Conservation (phyloP, 1,140 invertebrate genomes). For the Bombus affinis region DNA sequence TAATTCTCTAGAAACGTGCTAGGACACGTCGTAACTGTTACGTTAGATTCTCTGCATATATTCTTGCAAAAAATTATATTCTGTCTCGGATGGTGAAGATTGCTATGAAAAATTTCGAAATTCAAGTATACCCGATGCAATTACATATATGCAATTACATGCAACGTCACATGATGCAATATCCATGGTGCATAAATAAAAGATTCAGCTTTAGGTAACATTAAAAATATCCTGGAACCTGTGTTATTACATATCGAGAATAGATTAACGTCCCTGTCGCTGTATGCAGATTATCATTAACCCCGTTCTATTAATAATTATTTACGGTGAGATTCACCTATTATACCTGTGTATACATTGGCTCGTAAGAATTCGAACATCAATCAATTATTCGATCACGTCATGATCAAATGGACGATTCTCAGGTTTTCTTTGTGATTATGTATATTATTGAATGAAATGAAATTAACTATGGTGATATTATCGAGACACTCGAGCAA, state of each 20-base stretch:
- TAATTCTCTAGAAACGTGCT: neutral
- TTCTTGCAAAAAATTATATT: neutral
- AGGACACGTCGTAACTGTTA: too few species aligned
- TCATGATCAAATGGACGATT: neutral
- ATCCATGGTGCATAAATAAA: neutral
- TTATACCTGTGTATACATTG: neutral
- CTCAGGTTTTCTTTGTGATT: neutral
- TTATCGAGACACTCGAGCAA: conserved; percentile 6
- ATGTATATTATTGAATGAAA: neutral
- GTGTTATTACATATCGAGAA: neutral
- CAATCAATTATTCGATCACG: neutral
- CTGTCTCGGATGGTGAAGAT: neutral
- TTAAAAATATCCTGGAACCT: neutral
- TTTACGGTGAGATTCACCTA: neutral
- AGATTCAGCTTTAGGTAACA: neutral
- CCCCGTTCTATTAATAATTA: conserved; percentile 32
- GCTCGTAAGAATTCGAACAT: neutral
- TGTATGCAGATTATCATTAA: conserved; percentile 7
- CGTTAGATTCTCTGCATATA: neutral
- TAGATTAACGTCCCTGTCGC: conserved; percentile 11
- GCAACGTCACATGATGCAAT: neutral
- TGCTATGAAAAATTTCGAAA: neutral
- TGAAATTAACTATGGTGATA: neutral
- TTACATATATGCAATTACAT: too few species aligned
- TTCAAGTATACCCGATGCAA: neutral